Base-by-base conservation (phyloP, 2,888 invertebrate species). In the Periphyllus acericola region DNA sequence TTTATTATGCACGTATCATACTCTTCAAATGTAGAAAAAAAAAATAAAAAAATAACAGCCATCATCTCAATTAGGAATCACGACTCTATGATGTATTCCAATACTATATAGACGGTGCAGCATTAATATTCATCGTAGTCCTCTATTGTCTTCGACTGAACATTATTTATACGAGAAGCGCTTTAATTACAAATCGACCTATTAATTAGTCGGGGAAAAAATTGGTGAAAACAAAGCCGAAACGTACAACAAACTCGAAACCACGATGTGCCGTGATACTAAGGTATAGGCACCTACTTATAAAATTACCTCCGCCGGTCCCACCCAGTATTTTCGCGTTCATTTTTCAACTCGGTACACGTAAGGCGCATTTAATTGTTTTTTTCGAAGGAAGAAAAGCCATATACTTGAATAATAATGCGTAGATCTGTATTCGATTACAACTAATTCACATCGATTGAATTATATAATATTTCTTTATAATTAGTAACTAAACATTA, bases 31-130 rank as follows among this genome's bases (percentile, higher is more conserved):
- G 14, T 14, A 46, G 14, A 46, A n/a, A n/a, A n/a, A n/a, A n/a
- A n/a, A n/a, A n/a, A n/a, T n/a, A n/a, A n/a, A n/a, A 14, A 46
- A 46, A 46, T 29, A 46, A 76, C 29, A 40, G 14, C 19, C 46
- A 76, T 76, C 76, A 9, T 46, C 76, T 76, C 40, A 46, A 76
- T 76, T 46, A 46, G 19, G n/a, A 76, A 76, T 76, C 76, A 46
- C 46, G 46, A 46, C 14, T 46, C 14, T 29, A 46, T 78, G 52
- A 32, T 29, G 29, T 78, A 78, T 52, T 52, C 78, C 52, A 78
- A 46, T 46, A 52, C 40, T 76, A 76, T 9, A 29, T n/a, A 3
- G 5, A 36, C 46, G 25, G 60, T 21, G 60, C 25, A 60, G 60
- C 21, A 76, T 76, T 78, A 78, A 29, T 78, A 78, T 78, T 78